Conservation (phyloP, 2,113 vertebrate genomes). For the Pogona vitticeps region DNA sequence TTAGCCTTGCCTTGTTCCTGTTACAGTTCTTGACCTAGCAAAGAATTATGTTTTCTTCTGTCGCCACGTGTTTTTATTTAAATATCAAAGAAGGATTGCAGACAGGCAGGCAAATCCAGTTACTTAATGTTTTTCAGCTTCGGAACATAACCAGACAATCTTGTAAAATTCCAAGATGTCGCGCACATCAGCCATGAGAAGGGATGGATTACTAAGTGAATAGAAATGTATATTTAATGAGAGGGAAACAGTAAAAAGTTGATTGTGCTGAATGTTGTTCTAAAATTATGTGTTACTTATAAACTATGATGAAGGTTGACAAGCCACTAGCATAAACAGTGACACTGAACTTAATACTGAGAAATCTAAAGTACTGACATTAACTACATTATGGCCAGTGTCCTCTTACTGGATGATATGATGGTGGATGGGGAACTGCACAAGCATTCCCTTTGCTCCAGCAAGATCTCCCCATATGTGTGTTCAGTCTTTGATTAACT, state of each 20-base stretch:
- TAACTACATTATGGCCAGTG: background rate
- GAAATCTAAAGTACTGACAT: slow-evolving; percentile 3
- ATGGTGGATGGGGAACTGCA: too few relatives aligned
- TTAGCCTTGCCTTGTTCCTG: background rate
- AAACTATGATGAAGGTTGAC: background rate
- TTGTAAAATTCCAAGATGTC: slow-evolving; percentile 6
- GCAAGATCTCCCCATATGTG: too few relatives aligned
- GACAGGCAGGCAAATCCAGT: background rate
- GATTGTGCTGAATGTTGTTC: background rate
- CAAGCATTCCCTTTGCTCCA: too few relatives aligned
- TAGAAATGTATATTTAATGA: slow-evolving; percentile 18
- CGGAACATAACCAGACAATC: background rate
- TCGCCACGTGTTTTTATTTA: slow-evolving; percentile 9
- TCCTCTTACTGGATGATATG: too few relatives aligned
- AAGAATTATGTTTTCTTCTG: background rate
- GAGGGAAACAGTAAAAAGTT: background rate
- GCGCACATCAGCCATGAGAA: slow-evolving; percentile 21
- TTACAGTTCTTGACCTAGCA: background rate
- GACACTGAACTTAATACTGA: background rate
- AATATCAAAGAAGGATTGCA: slow-evolving; percentile 4
- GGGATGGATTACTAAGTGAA: background rate
- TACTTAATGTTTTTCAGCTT: background rate
- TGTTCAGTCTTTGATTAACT: too few relatives aligned
- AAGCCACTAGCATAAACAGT: background rate
- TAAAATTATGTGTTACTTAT: background rate